Evolutionary conservation across 2,113 vertebrate genomes (phyloP).

Genomic region (Marmota flaviventris): DNA sequence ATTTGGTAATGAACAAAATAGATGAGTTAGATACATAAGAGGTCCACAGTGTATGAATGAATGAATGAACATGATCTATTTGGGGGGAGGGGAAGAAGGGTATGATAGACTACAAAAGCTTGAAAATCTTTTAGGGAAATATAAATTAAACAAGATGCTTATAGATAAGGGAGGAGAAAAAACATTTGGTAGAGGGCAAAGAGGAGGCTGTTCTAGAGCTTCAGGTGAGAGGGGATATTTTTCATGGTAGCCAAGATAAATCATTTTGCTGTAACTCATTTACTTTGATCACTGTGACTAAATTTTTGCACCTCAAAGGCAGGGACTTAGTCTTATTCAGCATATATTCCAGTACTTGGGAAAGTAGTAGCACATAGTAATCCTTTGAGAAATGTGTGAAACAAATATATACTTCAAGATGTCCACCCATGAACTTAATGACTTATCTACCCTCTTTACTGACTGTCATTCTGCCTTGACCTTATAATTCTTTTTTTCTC

Average conservation of each 20-base stretch:
- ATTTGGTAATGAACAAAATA: slow-evolving; percentile 24
- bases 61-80: background rate
- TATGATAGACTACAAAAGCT: background rate
- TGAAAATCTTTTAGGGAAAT: background rate
- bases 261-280: slow-evolving; percentile 40
- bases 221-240: background rate
- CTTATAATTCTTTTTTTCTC: background rate
- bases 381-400: slow-evolving; percentile 22
- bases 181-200: background rate
- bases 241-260: background rate
- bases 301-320: background rate
- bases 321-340: background rate
- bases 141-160: background rate
- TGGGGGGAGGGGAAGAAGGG: background rate
- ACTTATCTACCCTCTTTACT: background rate
- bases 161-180: background rate
- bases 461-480: background rate
- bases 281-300: background rate
- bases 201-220: background rate
- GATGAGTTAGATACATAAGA: background rate
- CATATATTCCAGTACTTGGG: background rate
- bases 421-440: background rate
- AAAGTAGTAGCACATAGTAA: background rate
- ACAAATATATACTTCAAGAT: background rate
- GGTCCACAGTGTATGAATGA: background rate